Evolutionary conservation across 37 sponge, comb jelly and placozoan genomes (phyloP), one percentile per base, ranked within the genome.

Genomic region (Hormiphora californensis): DNA sequence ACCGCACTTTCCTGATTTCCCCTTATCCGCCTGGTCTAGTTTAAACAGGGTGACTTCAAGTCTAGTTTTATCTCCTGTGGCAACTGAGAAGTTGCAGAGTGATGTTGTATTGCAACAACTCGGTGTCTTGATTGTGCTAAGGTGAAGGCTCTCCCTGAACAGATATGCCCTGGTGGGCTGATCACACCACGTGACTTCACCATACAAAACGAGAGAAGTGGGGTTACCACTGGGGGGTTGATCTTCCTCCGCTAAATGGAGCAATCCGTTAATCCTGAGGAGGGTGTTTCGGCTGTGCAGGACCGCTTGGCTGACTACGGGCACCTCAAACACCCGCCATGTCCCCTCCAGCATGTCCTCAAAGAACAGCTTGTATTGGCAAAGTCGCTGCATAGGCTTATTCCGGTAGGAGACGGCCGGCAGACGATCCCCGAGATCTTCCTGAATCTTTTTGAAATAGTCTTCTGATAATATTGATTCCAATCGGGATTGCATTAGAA

Each of bases 301-400:
- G 7, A 65, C 67, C 1, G 67, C 67, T 33, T 28, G 67, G 67
- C 35, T 28, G 67, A 65, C 35, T 3, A 39, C 15, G 17, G 67
- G 67, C 9, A 65, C 67, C 28, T 65, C 67, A 33, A 65, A 65
- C 37, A 65, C 67, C 38, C 35, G 34, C 8, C 28, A 36, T 33
- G 67, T 65, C 38, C 35, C 35, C 38, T 35, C 9, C 7, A 65
- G 37, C 21, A 39, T 28, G 37, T 65, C 67, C 67, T 65, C 67
- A 33, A 65, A 65, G 38, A 65, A 17, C 37, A 65, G 67, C 17
- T 33, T 65, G 37, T 65, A 65, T 17, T 65, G 32, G 67, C 37
- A 34, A 34, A 65, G 34, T 5, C 67, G 34, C 67, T 65, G 67
- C 67, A 65, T 65, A 1, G 67, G 67, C 67, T 65, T 65, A 17